Evolutionary conservation across 2,797 vertebrate species (phyloP), one percentile per base, ranked within the genome.

Genomic region (Cyprinella venusta): DNA sequence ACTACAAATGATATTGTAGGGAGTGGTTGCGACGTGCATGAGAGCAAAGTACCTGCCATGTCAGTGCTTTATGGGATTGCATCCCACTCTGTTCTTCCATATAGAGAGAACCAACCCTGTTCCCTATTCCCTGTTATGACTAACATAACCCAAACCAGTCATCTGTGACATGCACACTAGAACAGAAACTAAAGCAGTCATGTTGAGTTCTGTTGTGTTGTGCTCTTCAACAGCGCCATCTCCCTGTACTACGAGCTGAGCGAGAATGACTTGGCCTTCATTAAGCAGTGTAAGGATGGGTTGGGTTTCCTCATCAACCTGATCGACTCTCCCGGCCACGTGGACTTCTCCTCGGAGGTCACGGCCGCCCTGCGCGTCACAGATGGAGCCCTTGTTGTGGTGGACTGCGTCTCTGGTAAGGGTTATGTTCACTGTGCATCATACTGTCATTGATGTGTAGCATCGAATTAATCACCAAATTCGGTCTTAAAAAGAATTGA

Each of bases 321-420:
- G 88, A 99, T 99, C 0, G 97, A 99, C 81, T 99, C 97, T 9
- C 98, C 97, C 0, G 98, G 97, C 3, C 98, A 99, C 0, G 97
- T 99, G 2, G 97, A 99, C 89, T 99, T 99, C 90, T 99, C 97
- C 18, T 99, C 97, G 0, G 98, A 98, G 91, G 98, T 99, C 82
- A 99, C 97, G 0, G 97, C 98, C 3, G 98, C 98, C 36, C 95
- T 99, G 61, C 96, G 97, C 24, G 97, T 99, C 86, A 99, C 98
- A 0, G 97, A 99, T 0, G 97, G 98, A 38, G 97, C 97, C 64
- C 92, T 98, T 86, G 97, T 99, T 8, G 97, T 99, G 0, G 98
- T 98, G 30, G 97, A 99, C 85, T 99, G 98, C 0, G 97, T 99
- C 24, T 99, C 97, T 26, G 97, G 97, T 98, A 92, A 95, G 94